Base-by-base conservation (phyloP, 2,113 vertebrate genomes). In the Rhinichthys klamathensis region DNA sequence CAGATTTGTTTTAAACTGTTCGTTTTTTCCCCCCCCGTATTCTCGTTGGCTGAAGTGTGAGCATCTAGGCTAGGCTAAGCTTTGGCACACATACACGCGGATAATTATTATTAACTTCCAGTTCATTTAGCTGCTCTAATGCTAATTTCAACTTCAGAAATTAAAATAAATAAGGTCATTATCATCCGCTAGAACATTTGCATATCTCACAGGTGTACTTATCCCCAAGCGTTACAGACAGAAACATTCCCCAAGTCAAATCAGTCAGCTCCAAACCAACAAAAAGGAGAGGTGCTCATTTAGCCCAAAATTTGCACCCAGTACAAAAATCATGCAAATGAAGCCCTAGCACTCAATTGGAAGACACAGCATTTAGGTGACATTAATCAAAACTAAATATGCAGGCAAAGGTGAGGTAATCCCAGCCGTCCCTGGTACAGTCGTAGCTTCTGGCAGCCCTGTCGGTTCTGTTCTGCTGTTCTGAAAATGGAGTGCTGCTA, bases 261-360 rank as follows among this genome's bases (percentile, higher is more conserved):
- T 93, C 91, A 92, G 91, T 93, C 92, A 90, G 91, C 90, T 89
- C 92, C 90, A 89, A 92, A 91, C 90, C 91, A 93, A 94, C 92
- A 93, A 93, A 92, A 94, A 93, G 88, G 86, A 85, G 83, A 88
- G 79, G 2, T 51, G 77, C 79, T 89, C 88, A 87, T 89, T 87
- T 85, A 85, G 73, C 54, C 49, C 77, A 88, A 94, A 93, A 93
- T 93, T 94, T 94, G 92, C 91, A 93, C 92, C 91, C 93, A 92
- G 92, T 93, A 94, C 92, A 95, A 95, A 95, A 95, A 95, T 95
- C 95, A 95, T 95, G 95, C 95, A 95, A 95, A 95, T 95, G 93
- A 95, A 93, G 77, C 85, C 92, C 65, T 67, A 89, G 89, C 92
- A 90, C 94, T 94, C 93, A 90, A 94, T 94, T 93, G 92, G 93